phyloP scores from a whole-genome alignment of 1,140 invertebrate species.

The Conus betulinus region DNA sequence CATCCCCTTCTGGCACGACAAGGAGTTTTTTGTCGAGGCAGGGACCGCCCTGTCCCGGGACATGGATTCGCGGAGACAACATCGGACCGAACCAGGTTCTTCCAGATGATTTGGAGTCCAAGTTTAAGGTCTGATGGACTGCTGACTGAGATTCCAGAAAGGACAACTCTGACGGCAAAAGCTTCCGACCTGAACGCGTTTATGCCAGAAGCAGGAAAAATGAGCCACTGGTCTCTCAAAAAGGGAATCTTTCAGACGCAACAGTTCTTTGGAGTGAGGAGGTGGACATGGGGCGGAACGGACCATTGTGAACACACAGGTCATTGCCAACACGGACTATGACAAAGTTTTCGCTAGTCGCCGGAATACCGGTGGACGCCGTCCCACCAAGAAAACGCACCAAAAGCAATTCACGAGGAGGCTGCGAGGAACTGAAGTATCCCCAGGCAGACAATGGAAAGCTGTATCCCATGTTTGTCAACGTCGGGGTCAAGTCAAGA shows the following conservation, averaged over 20 bases:
- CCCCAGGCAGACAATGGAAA: neutral
- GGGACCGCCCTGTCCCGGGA: neutral
- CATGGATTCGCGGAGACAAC: conserved; percentile 15
- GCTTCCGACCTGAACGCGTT: neutral
- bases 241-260: neutral
- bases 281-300: neutral
- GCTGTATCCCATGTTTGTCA: conserved; percentile 11
- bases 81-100: conserved; percentile 9
- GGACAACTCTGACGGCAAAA: neutral
- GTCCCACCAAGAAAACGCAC: neutral
- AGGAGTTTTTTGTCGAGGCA: conserved; percentile 7
- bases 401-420: neutral
- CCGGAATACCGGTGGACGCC: conserved; percentile 5
- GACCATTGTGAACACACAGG: conserved; percentile 4
- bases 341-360: conserved; percentile 16
- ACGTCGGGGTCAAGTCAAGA: neutral
- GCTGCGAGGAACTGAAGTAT: neutral
- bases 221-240: neutral
- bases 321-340: conserved; percentile 8
- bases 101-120: conserved; percentile 12
- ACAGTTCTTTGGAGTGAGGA: neutral
- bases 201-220: neutral
- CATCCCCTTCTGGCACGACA: conserved; percentile 20
- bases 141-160: neutral
- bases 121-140: conserved; percentile 13